Conservation (phyloP, 2,797 vertebrate species). For the Poeciliopsis infans region DNA sequence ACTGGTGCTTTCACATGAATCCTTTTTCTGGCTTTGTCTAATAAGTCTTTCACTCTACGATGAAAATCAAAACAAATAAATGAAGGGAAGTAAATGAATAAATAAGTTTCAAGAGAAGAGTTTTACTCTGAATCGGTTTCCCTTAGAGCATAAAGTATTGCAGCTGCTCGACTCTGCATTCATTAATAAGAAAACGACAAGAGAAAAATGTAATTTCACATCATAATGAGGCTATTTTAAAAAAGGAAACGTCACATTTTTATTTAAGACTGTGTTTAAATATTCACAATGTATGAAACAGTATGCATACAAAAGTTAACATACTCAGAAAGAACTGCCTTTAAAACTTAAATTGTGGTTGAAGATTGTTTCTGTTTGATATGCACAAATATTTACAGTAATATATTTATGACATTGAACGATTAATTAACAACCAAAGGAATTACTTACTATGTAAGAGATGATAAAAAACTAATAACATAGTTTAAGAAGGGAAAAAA, state of each 20-base stretch:
- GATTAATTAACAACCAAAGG: not conserved
- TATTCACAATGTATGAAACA: constrained; percentile 1
- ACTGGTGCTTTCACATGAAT: not conserved
- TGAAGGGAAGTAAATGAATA: constrained; percentile 14
- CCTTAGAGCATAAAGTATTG: constrained; percentile 26
- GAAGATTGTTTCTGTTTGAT: not conserved
- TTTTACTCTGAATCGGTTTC: constrained; percentile 41
- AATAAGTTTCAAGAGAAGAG: constrained; percentile 32
- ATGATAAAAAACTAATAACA: not conserved
- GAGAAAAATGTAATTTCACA: constrained; percentile 15
- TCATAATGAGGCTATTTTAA: constrained; percentile 4
- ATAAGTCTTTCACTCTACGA: not conserved
- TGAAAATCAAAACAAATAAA: constrained; percentile 10
- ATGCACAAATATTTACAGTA: not conserved
- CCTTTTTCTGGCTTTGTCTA: not conserved
- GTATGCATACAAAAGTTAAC: too few species aligned
- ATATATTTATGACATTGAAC: not conserved
- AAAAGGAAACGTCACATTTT: constrained; percentile 3
- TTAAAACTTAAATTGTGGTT: not conserved
- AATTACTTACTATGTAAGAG: not conserved
- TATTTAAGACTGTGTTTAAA: constrained; percentile 15
- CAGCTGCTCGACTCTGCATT: constrained; percentile 8
- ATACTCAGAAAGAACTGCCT: not conserved
- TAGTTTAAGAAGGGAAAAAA: not conserved
- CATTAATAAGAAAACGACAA: constrained; percentile 8